Evolutionary conservation across 2,113 vertebrate species (phyloP).

Genomic region (Tor tambroides): DNA sequence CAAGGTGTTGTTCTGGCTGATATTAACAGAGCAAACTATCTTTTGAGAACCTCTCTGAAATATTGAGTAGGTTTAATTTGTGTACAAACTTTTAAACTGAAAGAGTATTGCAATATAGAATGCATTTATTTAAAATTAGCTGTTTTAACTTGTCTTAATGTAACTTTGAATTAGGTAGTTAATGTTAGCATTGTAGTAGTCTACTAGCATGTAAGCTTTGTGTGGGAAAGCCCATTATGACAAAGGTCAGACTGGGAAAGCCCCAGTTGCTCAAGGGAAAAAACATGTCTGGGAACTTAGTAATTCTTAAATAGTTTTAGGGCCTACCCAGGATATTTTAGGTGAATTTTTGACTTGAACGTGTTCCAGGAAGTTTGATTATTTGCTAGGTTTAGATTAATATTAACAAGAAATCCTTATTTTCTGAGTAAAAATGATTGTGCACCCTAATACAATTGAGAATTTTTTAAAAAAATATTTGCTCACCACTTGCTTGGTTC

Average conservation of each 20-base stretch:
- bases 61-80: too few relatives aligned
- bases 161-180: neutral
- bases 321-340: neutral
- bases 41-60: too few relatives aligned
- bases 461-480: neutral
- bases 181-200: neutral
- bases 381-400: slow-evolving; percentile 29
- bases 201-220: neutral
- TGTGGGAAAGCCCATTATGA: neutral
- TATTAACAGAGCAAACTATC: neutral
- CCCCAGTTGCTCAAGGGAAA: slow-evolving; percentile 20
- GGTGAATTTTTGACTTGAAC: neutral
- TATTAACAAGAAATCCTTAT: neutral
- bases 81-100: too few relatives aligned
- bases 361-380: slow-evolving; percentile 19
- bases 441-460: neutral
- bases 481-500: neutral
- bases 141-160: too few relatives aligned
- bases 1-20: neutral
- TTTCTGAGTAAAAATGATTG: neutral
- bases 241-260: slow-evolving; percentile 49
- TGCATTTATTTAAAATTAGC: too few relatives aligned
- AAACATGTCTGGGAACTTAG: slow-evolving; percentile 20
- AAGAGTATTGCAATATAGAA: too few relatives aligned
- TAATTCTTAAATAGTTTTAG: slow-evolving; percentile 32